Evolutionary conservation across 2,797 vertebrate genomes (phyloP).

Genomic region (Lithobates pipiens): DNA sequence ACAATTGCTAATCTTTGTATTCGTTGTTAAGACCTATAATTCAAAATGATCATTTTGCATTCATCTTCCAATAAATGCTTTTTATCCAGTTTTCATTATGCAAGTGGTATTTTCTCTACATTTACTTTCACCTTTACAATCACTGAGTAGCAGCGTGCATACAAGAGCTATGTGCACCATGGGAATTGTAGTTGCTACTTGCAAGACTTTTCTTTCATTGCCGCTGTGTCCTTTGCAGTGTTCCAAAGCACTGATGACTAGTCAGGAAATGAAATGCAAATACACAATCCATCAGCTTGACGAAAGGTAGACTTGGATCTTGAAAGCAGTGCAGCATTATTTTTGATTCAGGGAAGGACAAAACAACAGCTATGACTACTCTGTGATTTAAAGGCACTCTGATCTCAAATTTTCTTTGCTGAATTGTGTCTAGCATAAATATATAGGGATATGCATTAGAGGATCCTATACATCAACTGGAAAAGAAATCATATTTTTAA

Average conservation of each 20-base stretch:
- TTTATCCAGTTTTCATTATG: background rate
- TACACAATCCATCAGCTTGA: conserved; percentile 9
- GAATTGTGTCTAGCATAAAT: too few species aligned
- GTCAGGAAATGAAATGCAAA: conserved; percentile 31
- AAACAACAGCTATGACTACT: too few species aligned
- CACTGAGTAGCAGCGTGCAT: background rate
- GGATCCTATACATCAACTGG: too few species aligned
- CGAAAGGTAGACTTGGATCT: background rate
- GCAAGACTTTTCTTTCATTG: background rate
- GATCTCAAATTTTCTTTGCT: too few species aligned
- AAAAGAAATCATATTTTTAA: too few species aligned
- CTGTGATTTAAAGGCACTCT: background rate
- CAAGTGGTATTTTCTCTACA: background rate
- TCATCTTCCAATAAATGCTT: background rate
- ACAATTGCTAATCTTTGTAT: too few species aligned
- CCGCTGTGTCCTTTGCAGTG: background rate
- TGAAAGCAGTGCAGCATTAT: background rate
- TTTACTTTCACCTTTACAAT: conserved; percentile 11
- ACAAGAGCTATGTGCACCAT: background rate
- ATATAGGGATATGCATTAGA: too few species aligned
- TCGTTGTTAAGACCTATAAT: too few species aligned
- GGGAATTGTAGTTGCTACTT: background rate
- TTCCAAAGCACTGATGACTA: conserved; percentile 8
- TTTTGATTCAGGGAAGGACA: background rate
- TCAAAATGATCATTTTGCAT: background rate